phyloP scores from a whole-genome alignment of 2,113 vertebrate species.

The Ictalurus punctatus region DNA sequence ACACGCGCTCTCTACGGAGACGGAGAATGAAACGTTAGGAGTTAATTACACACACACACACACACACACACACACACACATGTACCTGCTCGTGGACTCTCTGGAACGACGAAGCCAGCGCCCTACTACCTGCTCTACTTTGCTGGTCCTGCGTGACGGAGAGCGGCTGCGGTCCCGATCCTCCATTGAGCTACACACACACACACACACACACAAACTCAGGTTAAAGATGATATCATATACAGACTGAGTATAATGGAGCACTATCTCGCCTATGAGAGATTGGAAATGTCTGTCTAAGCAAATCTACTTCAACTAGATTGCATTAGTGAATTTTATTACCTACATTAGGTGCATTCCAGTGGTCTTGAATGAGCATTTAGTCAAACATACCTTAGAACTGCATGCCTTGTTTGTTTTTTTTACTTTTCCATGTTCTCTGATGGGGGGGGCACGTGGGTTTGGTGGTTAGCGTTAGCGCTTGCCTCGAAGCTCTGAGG shows the following conservation, averaged over 20 bases:
- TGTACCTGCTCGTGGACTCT: conserved; percentile 82
- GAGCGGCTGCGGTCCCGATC: conserved; percentile 83
- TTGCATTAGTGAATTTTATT: background rate
- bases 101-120: conserved; percentile 90
- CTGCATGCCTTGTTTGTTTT: background rate
- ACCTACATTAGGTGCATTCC: background rate
- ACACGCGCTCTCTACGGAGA: conserved; percentile 66
- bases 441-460: background rate
- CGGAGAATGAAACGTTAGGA: background rate
- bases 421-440: background rate
- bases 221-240: background rate
- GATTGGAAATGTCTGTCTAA: background rate
- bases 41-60: background rate
- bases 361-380: background rate
- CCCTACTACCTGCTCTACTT: conserved; percentile 94
- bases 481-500: too few species aligned
- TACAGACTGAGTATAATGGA: background rate
- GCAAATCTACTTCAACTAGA: background rate
- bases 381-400: background rate
- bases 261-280: background rate
- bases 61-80: background rate
- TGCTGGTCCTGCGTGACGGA: conserved; percentile 83
- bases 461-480: too few species aligned
- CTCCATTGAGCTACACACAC: conserved; percentile 88
- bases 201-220: background rate